Base-by-base conservation (phyloP, 1,140 invertebrate species). In the Drosophila azteca region DNA sequence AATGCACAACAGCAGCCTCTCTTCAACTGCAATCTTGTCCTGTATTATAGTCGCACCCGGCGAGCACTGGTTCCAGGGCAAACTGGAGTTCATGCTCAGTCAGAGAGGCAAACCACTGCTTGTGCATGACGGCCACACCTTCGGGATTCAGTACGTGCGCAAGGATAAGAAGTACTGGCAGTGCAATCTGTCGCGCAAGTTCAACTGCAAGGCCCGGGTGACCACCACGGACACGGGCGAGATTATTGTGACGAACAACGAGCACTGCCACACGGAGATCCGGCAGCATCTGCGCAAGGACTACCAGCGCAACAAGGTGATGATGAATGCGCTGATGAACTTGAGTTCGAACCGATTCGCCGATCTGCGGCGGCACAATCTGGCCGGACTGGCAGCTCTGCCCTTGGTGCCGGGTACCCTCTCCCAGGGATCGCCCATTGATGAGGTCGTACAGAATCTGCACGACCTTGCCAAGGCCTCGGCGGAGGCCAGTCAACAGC, bases 121-220 rank as follows among this genome's bases (percentile, higher is more conserved):
- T n/a, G 91, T 92, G 53, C 91, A 92, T 58, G 91, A 92, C 51
- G 91, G 91, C 2, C 90, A 92, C 51, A 91, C 91, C 22, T 92
- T 92, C 48, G 91, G 91, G 49, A 92, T 92, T 13, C 91, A 92
- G 66, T 92, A 92, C 61, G 91, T 92, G 59, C 90, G 91, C 44
- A 92, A 92, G 76, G 91, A 92, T 46, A 92, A 92, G 60, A 92
- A 92, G 70, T 92, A 92, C 72, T 92, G 91, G 91, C 91, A 92
- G 65, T 92, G 91, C 55, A 92, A 92, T 74, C 79, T 92, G 52
- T 92, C 91, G 50, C 77, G 91, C 35, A 92, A 92, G 44, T 92
- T 91, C 41, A 92, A 92, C 70, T 92, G 91, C 64, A 92, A 92
- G 64, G 91, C 91, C 2, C 91, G 91, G 17, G 91, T 92, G 0